Evolutionary conservation across 2,113 vertebrate genomes (phyloP).

Genomic region (Accipiter cooperii): DNA sequence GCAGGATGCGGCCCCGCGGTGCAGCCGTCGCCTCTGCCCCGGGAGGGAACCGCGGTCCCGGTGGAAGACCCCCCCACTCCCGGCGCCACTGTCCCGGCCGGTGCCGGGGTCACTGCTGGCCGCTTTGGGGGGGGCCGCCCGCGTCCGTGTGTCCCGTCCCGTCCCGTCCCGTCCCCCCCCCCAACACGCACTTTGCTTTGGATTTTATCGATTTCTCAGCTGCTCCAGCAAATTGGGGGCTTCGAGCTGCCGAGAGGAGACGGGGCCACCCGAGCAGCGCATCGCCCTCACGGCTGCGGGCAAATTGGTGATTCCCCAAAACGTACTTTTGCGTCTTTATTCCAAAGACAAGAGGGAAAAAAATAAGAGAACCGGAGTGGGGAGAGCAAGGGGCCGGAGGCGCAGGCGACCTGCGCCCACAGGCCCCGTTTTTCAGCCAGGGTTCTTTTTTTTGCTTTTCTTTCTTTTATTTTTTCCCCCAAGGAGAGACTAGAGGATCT

Average conservation of each 20-base stretch:
- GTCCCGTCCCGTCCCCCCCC: too few relatives aligned
- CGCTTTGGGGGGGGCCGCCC: neutral
- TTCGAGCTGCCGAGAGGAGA: neutral
- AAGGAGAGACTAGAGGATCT: neutral
- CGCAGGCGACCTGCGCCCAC: neutral
- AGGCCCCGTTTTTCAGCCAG: neutral
- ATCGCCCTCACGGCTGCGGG: neutral
- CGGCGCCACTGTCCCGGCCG: neutral
- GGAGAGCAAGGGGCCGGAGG: neutral
- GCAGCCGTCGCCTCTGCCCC: neutral
- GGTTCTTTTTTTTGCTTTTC: neutral
- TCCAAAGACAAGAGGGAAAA: neutral
- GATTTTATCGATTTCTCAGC: neutral
- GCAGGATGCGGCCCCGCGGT: neutral
- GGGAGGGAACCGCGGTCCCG: neutral
- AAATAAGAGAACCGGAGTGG: neutral
- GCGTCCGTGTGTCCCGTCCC: too few relatives aligned
- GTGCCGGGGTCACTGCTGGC: neutral
- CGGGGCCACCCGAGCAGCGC: neutral
- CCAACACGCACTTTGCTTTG: neutral
- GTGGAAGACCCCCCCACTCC: neutral
- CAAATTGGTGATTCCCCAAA: neutral
- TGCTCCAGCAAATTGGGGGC: neutral
- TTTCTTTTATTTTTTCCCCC: neutral
- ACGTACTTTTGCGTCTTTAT: neutral